Percentiles rank a stretch among this genome's conserved stretches.
phyloP scores from a whole-genome alignment of 1,140 invertebrate species.

The Drosophila prosaltans region DNA sequence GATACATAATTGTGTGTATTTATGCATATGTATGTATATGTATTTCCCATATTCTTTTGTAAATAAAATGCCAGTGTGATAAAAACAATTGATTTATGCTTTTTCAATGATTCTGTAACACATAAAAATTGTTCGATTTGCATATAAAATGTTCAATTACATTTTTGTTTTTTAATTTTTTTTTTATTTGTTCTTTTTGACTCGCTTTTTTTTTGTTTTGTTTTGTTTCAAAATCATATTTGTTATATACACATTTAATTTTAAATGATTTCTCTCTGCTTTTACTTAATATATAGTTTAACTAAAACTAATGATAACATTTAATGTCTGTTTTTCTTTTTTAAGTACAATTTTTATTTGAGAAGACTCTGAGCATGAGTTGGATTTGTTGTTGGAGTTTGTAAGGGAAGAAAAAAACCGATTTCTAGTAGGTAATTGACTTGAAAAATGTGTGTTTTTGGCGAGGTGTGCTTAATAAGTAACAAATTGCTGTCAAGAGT shows the following conservation, averaged over 20 bases:
- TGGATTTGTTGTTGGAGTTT: conserved; percentile 25
- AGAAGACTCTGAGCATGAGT: conserved; percentile 66
- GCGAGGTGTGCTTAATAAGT: conserved; percentile 23
- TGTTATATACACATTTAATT: conserved; percentile 72
- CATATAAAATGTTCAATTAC: conserved; percentile 15
- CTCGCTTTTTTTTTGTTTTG: conserved; percentile 17
- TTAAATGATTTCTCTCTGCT: conserved; percentile 38
- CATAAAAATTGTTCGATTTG: conserved; percentile 24
- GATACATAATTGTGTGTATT: background rate
- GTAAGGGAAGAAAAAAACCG: conserved; percentile 28
- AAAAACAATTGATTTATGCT: conserved; percentile 47
- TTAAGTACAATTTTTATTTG: conserved; percentile 53
- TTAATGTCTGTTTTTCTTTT: conserved; percentile 28
- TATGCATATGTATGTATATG: background rate
- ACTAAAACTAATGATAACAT: conserved; percentile 81
- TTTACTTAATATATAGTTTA: conserved; percentile 61
- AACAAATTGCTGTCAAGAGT: too few relatives aligned
- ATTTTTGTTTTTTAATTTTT: background rate
- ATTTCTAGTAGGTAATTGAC: conserved; percentile 66
- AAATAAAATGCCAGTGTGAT: conserved; percentile 7
- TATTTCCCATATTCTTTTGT: conserved; percentile 13
- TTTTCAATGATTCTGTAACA: conserved; percentile 26
- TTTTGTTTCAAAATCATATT: conserved; percentile 34
- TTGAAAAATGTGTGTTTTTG: conserved; percentile 43
- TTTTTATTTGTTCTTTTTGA: conserved; percentile 28